Percentiles rank a stretch among this genome's conserved stretches.
Conservation (phyloP, 2,797 vertebrate species). For the Cirrhinus mrigala region DNA sequence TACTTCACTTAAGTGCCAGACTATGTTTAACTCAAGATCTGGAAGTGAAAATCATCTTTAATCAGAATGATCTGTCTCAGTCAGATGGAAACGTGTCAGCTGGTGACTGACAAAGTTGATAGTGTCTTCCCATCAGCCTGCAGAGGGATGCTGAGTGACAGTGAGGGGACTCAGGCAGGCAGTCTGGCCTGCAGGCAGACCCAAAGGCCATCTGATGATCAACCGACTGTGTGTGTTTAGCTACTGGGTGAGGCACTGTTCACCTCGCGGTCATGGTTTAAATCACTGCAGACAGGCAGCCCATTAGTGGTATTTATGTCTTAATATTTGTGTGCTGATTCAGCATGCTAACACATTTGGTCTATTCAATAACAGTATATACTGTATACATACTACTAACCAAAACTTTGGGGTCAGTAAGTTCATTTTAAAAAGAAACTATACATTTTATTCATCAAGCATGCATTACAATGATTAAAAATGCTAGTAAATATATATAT, state of each 20-base stretch:
- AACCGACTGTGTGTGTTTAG: conserved; percentile 30
- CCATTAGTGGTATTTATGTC: conserved; percentile 29
- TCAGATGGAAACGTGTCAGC: conserved; percentile 13
- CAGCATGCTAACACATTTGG: not conserved
- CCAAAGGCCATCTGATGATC: conserved; percentile 43
- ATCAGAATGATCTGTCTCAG: conserved; percentile 18
- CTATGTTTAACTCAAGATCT: conserved; percentile 20
- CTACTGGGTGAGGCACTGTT: conserved; percentile 28
- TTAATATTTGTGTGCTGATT: conserved; percentile 30
- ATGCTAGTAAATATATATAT: not conserved
- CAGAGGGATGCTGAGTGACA: conserved; percentile 33
- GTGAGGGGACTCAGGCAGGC: conserved; percentile 8
- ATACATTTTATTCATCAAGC: not conserved
- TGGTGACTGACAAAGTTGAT: conserved; percentile 26
- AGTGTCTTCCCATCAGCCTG: conserved; percentile 13
- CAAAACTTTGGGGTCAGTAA: not conserved
- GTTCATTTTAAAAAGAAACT: not conserved
- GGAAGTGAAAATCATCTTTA: conserved; percentile 26
- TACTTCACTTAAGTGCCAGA: conserved; percentile 4
- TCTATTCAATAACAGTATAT: not conserved
- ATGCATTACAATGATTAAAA: not conserved
- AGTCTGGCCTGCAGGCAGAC: conserved; percentile 35
- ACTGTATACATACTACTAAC: not conserved
- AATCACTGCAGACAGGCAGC: conserved; percentile 25
- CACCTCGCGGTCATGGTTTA: conserved; percentile 34